These are phyloP conservation scores for Drosophila ezoana DNA, from an alignment of 2,888 invertebrate genomes.

Conservation along the genomic window DNA sequence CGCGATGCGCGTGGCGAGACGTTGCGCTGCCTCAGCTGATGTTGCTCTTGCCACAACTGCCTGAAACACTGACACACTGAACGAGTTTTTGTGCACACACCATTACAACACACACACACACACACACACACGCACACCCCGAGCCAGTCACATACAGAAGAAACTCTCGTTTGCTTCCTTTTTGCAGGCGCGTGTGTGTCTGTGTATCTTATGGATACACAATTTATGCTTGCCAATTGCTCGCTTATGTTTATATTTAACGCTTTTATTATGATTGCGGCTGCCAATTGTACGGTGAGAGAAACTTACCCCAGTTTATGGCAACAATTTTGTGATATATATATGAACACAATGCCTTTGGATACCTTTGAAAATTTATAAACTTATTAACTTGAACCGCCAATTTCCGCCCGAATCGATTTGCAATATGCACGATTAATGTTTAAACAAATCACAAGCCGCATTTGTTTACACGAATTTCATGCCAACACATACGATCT, in stretches of 20 bases:
- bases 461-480: conserved; percentile 49
- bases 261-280: conserved; percentile 37
- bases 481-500: conserved; percentile 23
- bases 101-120: conserved; percentile 25
- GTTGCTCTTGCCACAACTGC: conserved; percentile 41
- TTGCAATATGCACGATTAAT: conserved; percentile 16
- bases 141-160: conserved; percentile 17
- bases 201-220: conserved; percentile 72
- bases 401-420: conserved; percentile 32
- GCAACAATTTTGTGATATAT: conserved; percentile 17
- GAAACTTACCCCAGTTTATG: conserved; percentile 59
- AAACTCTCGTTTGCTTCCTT: conserved; percentile 46
- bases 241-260: conserved; percentile 57
- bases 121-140: conserved; percentile 21
- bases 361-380: background rate
- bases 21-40: conserved; percentile 55
- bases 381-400: conserved; percentile 20
- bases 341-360: conserved; percentile 5
- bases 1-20: conserved; percentile 52
- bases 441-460: conserved; percentile 31
- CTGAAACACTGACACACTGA: conserved; percentile 77
- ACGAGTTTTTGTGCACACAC: conserved; percentile 63
- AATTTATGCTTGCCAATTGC: conserved; percentile 72
- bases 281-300: conserved; percentile 23
- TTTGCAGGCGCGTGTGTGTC: conserved; percentile 44